Conservation (phyloP, 2,888 invertebrate genomes). For the Pediacus dermestoides region DNA sequence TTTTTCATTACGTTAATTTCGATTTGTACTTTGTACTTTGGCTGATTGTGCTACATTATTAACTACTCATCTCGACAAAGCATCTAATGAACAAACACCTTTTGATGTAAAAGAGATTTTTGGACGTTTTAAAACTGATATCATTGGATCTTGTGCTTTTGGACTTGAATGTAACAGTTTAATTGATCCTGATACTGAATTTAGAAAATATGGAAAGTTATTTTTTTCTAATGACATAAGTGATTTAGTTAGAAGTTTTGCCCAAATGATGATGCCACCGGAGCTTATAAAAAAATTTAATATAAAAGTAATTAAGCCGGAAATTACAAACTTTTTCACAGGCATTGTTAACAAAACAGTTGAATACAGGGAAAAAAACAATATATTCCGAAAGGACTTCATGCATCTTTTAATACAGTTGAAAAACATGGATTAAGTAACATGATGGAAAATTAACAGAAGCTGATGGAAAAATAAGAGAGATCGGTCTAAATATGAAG, state of each 20-base stretch:
- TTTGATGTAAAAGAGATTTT: conserved; percentile 48
- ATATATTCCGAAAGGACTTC: conserved; percentile 50
- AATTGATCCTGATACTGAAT: conserved; percentile 39
- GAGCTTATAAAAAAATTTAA: conserved; percentile 10
- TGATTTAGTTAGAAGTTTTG: not conserved
- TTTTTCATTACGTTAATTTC: conserved; percentile 35
- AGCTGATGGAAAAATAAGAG: conserved; percentile 12
- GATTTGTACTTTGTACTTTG: conserved; percentile 39
- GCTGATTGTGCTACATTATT: conserved; percentile 23
- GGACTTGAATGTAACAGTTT: conserved; percentile 57
- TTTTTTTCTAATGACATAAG: no score
- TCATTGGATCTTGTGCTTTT: conserved; percentile 57
- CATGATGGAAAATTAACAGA: conserved; percentile 23
- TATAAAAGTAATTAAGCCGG: conserved; percentile 11
- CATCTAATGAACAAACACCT: not conserved
- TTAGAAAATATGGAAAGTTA: not conserved
- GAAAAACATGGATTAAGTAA: conserved; percentile 37
- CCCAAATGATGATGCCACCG: conserved; percentile 2
- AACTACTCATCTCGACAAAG: conserved; percentile 19
- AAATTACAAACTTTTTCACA: conserved; percentile 22
- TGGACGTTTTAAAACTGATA: conserved; percentile 51
- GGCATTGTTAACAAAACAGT: conserved; percentile 45
- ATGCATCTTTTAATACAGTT: conserved; percentile 51
- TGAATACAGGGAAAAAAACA: conserved; percentile 41
- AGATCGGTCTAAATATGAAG: conserved; percentile 16